Base-by-base conservation (phyloP, 2,797 vertebrate species). In the Anniella stebbinsi region DNA sequence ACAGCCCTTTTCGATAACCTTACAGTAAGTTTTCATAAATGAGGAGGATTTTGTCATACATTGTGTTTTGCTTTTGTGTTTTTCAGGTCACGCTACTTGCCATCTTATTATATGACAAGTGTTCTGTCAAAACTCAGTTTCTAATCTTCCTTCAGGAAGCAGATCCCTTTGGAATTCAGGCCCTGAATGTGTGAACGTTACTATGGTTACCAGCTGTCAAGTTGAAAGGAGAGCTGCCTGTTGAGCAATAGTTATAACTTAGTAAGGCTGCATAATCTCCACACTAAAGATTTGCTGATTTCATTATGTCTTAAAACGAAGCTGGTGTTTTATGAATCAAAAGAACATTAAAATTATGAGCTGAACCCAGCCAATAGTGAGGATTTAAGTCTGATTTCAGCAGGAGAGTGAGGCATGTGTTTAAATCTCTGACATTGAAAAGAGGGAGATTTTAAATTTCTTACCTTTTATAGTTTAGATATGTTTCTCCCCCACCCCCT, bases 171-270 rank as follows among this genome's bases (percentile, higher is more conserved):
- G 73, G 82, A 86, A 78, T 82, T 80, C 48, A 78, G 82, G 45
- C 48, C 72, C 48, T 85, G 75, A 85, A 80, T 48, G 38, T 86
- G 63, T 86, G 83, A 33, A 45, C n/a, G n/a, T 85, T 85, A 67
- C 75, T 70, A 89, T 89, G 63, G 83, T 85, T 85, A 89, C 88
- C 66, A 41, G 28, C 12, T 89, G 67, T 78, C 83, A 85, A 45
- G 66, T 36, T 80, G 75, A 80, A 80, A 69, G 51, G 18, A 54
- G 51, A 78, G 12, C 45, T 77, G 82, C 83, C 73, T 85, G 63
- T 85, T 85, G 75, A 85, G 48, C 83, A 89, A 89, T 70, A 85
- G 63, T 70, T 51, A 69, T 78, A 80, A 85, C 70, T 73, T 73
- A 11, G 66, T 51, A 85, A 41, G 12, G 36, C 48, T n/a, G 66